Base-by-base conservation (phyloP, 2,113 vertebrate genomes). In the Podarcis muralis region DNA sequence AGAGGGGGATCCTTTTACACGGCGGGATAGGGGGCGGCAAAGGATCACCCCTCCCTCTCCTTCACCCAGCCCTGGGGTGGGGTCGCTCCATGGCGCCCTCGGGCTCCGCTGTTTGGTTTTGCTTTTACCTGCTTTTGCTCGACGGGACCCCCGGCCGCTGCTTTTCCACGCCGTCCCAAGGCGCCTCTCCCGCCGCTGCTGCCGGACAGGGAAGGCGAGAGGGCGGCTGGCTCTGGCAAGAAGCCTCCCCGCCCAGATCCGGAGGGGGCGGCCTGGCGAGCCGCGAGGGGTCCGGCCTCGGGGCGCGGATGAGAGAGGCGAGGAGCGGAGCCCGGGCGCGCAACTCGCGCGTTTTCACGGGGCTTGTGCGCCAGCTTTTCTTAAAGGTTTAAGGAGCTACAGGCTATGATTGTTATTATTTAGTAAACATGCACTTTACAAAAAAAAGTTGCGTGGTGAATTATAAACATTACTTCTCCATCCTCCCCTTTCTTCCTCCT, bases 211-310 rank as follows among this genome's bases (percentile, higher is more conserved):
- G 68, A 8, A 40, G 12, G 85, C 8, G n/a, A 57, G 43, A 65
- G 30, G 77, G 6, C n/a, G 79, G 89, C 69, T n/a, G 93, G 93
- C 6, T 76, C 90, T 85, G 91, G 87, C 86, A 2, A 40, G 25
- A 20, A 1, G 4, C 9, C 25, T 86, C 71, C 90, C 93, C 89
- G 93, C 92, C 94, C 94, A 84, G 89, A 94, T 93, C 92, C 93
- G 69, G 93, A 92, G 89, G 84, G 84, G 88, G 13, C 3, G 62
- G 23, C 65, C 23, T 11, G 57, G 15, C 1, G 0, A 6, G n/a
- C 1, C 9, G n/a, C 16, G 32, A 5, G 83, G 48, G 62, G 81
- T 30, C 65, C 22, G 8, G 11, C 3, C n/a, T 20, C 9, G 9
- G 40, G 20, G 9, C 35, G 68, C 48, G 69, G 11, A 37, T 2